Evolutionary conservation across 2,888 invertebrate genomes (phyloP), one percentile per base, ranked within the genome.

Genomic region (Drosophila phalerata): DNA sequence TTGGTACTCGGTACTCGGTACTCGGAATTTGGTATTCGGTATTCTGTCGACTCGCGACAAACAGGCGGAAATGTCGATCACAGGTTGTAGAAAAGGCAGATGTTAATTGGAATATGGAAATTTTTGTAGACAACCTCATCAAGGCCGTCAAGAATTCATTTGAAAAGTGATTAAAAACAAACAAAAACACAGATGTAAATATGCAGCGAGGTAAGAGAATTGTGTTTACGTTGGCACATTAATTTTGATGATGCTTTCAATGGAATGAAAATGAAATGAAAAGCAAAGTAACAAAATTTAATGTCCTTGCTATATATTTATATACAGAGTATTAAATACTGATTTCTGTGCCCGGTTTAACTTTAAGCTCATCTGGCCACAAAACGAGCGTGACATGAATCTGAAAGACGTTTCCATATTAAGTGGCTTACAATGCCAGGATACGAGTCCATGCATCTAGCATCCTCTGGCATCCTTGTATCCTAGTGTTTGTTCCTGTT

Each of bases 201-300:
- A 83, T 83, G 83, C 86, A 88, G 86, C 69, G 83, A 71, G 88
- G 88, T 82, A 79, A 85, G 88, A 42, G 40, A 40, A 58, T 38
- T 52, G 34, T 43, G 37, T 30, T 48, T 55, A 17, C 30, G 30
- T 58, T 51, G 42, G 40, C 6, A 28, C 40, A 71, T 64, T 64
- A 30, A 28, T 9, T 70, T 30, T 22, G 17, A 49, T 25, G 53
- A 49, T 32, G 56, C 25, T 57, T 25, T n/a, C 4, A 25, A 40
- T 6, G 25, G 19, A 43, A 42, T 25, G 45, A 25, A 45, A 63
- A n/a, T n/a, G n/a, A n/a, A 68, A 69, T 61, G 47, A 42, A 45
- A 42, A 19, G 25, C 28, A 49, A 17, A n/a, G 22, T 17, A 56
- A 30, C 25, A 34, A 49, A 53, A 71, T 52, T 37, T 48, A 28